Percentiles rank a stretch among this genome's conserved stretches.
phyloP scores from a whole-genome alignment of 2,888 invertebrate genomes.

The Sarcophaga subvicina region DNA sequence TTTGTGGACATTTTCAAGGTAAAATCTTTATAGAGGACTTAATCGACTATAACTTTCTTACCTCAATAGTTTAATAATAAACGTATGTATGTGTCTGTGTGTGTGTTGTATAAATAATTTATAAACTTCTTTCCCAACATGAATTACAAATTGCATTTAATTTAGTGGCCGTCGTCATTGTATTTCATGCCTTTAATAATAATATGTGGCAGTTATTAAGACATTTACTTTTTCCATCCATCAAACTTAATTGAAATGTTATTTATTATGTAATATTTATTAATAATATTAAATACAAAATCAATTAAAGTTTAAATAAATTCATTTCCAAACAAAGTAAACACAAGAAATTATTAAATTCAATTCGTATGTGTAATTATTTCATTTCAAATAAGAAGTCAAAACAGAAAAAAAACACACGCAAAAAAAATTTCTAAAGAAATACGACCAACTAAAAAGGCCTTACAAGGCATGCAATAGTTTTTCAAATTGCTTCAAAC shows the following conservation, averaged over 20 bases:
- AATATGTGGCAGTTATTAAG: not conserved
- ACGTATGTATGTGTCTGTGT: too few relatives aligned
- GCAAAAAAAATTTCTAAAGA: not conserved
- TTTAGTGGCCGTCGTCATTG: not conserved
- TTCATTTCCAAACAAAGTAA: slow-evolving; percentile 16
- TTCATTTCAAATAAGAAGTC: slow-evolving; percentile 3
- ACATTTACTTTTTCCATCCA: slow-evolving; percentile 8
- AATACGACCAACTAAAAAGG: not conserved
- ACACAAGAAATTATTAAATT: slow-evolving; percentile 7
- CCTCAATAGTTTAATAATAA: not conserved
- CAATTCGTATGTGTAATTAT: slow-evolving; percentile 32
- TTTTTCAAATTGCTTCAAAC: not conserved
- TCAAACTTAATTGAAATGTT: slow-evolving; percentile 46
- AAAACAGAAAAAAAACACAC: not conserved
- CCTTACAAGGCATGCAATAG: not conserved
- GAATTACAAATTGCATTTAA: not conserved
- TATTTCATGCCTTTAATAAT: not conserved
- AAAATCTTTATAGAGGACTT: too few relatives aligned
- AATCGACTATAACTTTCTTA: too few relatives aligned
- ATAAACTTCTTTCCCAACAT: not conserved
- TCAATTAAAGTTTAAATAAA: slow-evolving; percentile 35
- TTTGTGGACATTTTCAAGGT: too few relatives aligned
- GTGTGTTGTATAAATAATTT: not conserved
- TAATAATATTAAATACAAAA: slow-evolving; percentile 40
- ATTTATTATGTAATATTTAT: slow-evolving; percentile 46